Base-by-base conservation (phyloP, 1,140 invertebrate species). In the Streblospio benedicti region DNA sequence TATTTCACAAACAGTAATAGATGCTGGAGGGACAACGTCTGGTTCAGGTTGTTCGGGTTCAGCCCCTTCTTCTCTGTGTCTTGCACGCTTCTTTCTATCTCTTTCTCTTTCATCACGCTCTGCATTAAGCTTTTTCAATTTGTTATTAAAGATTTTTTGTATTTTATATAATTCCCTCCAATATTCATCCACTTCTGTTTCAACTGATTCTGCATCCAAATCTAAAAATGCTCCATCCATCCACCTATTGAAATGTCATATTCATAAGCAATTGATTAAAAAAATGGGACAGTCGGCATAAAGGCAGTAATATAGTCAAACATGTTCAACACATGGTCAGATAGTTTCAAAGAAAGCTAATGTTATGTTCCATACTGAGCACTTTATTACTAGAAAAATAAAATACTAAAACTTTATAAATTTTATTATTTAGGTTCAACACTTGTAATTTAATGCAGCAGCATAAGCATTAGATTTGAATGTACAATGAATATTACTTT, bases 221-320 rank as follows among this genome's bases (percentile, higher is more conserved):
- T 89, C 87, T 71, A 89, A 84, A 77, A 94, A 94, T 2, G 86
- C 83, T n/a, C 91, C 91, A 76, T 93, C 87, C 81, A 93, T 85
- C 88, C 90, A 94, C 49, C 75, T 78, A n/a, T n/a, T n/a, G n/a
- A n/a, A n/a, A n/a, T 25, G 1, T 49, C 43, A 38, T 52, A 38
- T 58, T 33, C 60, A 31, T 16, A 35, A 28, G n/a, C 16, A 3
- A 44, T 32, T 54, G 14, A 54, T 35, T 35, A 6, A 54, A 32
- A 41, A 33, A 55, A 55, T 35, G 18, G 38, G 14, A 55, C n/a
- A 2, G 2, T 27, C 2, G 28, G 49, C 28, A 4, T 27, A n/a
- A n/a, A n/a, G n/a, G n/a, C n/a, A n/a, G n/a, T n/a, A n/a, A n/a
- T n/a, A n/a, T n/a, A n/a, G n/a, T n/a, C n/a, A n/a, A n/a, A n/a